These are phyloP conservation scores for Agrotis puta DNA, from an alignment of 2,888 invertebrate genomes.

Conservation along the genomic window DNA sequence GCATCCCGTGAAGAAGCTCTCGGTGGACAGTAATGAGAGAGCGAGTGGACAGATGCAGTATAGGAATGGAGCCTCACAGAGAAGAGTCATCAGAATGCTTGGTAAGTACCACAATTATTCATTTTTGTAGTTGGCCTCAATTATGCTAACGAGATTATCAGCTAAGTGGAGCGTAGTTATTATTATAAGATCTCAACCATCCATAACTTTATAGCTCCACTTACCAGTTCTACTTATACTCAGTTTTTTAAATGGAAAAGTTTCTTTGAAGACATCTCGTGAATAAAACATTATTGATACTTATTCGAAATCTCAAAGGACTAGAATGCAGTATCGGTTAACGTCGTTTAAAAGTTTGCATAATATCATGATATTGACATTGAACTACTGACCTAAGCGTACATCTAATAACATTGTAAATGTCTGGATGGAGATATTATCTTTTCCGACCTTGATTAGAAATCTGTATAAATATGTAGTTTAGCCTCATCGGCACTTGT, in stretches of 20 bases:
- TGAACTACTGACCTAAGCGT: constrained; percentile 4
- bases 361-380: constrained; percentile 1
- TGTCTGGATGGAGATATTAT: neutral
- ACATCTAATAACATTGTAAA: constrained; percentile 14
- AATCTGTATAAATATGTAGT: constrained; percentile 5
- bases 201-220: neutral
- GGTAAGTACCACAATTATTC: constrained; percentile 89
- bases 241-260: neutral
- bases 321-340: neutral
- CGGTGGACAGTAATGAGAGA: constrained; percentile 85
- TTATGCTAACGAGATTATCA: neutral
- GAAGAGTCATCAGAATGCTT: constrained; percentile 94
- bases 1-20: constrained; percentile 90
- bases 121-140: constrained; percentile 5
- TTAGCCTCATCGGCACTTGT: constrained; percentile 1
- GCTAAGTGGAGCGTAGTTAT: constrained; percentile 6
- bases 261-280: neutral
- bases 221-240: constrained; percentile 5
- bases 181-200: neutral
- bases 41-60: constrained; percentile 83
- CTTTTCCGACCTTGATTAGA: constrained; percentile 11
- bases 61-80: constrained; percentile 91
- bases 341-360: neutral
- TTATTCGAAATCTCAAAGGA: neutral
- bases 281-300: neutral